Evolutionary conservation across 1,140 invertebrate genomes (phyloP).

Genomic region (Micrasema minimum): DNA sequence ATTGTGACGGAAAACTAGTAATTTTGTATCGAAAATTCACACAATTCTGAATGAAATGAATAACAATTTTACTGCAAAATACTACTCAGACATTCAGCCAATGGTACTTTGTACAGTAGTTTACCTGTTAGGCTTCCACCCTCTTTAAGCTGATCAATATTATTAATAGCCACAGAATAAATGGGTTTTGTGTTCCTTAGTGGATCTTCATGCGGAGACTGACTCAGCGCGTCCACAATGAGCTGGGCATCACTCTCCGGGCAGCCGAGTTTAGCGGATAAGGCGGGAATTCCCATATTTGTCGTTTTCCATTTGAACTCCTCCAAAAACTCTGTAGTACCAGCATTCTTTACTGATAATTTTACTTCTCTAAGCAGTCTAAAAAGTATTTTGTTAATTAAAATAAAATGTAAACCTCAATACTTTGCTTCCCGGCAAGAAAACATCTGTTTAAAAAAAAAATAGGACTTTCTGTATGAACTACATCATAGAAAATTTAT

Average conservation of each 20-base stretch:
- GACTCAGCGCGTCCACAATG: slow-evolving; percentile 63
- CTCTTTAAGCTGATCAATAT: slow-evolving; percentile 58
- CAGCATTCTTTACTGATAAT: slow-evolving; percentile 62
- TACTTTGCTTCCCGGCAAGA: too few relatives aligned
- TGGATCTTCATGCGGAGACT: slow-evolving; percentile 62
- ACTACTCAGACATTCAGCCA: too few relatives aligned
- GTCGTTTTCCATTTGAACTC: slow-evolving; percentile 58
- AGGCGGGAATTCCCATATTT: slow-evolving; percentile 52
- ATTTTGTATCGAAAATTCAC: too few relatives aligned
- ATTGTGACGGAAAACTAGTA: too few relatives aligned
- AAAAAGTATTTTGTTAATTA: slow-evolving; percentile 50
- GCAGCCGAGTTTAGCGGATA: slow-evolving; percentile 58
- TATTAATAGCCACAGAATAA: slow-evolving; percentile 61
- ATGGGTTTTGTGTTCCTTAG: slow-evolving; percentile 64
- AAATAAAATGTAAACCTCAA: too few relatives aligned
- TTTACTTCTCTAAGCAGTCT: slow-evolving; percentile 63
- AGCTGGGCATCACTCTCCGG: slow-evolving; percentile 60
- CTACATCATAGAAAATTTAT: too few relatives aligned
- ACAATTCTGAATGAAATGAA: too few relatives aligned
- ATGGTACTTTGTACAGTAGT: too few relatives aligned
- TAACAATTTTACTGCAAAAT: too few relatives aligned
- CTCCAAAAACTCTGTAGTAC: slow-evolving; percentile 60
- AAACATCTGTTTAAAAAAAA: too few relatives aligned
- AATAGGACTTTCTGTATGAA: too few relatives aligned
- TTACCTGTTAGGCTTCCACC: slow-evolving; percentile 61